Conservation (phyloP, 2,797 vertebrate genomes). For the Dermochelys coriacea region DNA sequence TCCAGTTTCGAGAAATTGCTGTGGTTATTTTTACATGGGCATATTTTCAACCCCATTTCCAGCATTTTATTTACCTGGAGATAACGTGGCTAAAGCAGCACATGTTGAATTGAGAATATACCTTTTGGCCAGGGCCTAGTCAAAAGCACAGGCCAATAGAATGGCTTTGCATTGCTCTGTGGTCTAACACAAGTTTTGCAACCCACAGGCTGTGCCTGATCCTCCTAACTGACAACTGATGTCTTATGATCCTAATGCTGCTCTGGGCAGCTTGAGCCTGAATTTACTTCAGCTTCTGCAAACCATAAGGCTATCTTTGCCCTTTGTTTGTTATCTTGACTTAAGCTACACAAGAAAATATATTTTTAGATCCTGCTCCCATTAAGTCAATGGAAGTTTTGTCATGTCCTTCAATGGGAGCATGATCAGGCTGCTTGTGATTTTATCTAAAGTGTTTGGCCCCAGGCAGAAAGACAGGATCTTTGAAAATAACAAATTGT, state of each 20-base stretch:
- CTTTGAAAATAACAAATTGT: constrained; percentile 73
- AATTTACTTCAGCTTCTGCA: background rate
- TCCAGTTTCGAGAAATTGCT: background rate
- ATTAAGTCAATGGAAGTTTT: constrained; percentile 57
- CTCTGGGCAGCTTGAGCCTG: background rate
- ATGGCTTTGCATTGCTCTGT: background rate
- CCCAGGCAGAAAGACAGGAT: constrained; percentile 61
- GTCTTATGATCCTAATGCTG: background rate
- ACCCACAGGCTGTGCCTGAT: background rate
- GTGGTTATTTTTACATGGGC: background rate
- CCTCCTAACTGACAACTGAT: background rate
- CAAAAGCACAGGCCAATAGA: background rate
- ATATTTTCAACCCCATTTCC: background rate
- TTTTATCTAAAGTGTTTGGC: constrained; percentile 56
- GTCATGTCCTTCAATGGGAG: constrained; percentile 51
- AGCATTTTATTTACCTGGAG: background rate
- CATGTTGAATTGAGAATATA: background rate
- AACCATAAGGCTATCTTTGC: background rate
- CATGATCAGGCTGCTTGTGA: constrained; percentile 41
- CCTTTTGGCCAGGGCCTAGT: background rate
- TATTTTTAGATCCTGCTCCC: constrained; percentile 40
- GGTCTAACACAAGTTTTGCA: background rate
- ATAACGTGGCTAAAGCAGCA: background rate
- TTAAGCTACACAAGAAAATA: constrained; percentile 53
- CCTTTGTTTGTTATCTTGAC: constrained; percentile 27